Percentiles rank a stretch among this genome's conserved stretches.
phyloP scores from a whole-genome alignment of 2,888 invertebrate genomes.

The Hybos culiciformis region DNA sequence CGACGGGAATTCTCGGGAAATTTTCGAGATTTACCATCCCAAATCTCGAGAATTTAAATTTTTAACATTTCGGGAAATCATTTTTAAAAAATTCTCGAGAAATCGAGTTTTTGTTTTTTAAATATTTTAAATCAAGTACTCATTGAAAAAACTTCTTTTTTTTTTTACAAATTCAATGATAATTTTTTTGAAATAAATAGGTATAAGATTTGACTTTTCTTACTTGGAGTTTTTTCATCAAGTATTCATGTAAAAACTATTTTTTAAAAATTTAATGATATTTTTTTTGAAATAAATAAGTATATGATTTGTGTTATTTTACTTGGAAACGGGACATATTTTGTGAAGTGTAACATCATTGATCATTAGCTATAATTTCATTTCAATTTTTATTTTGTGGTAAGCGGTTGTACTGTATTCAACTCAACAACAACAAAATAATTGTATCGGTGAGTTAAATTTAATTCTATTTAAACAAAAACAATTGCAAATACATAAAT shows the following conservation, averaged over 20 bases:
- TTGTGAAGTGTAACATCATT: background rate
- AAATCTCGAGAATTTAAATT: background rate
- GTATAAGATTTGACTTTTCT: too few relatives aligned
- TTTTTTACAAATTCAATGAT: background rate
- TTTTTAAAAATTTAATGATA: too few relatives aligned
- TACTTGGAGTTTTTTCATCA: too few relatives aligned
- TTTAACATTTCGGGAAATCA: too few relatives aligned
- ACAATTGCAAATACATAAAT: background rate
- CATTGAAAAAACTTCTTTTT: background rate
- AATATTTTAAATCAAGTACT: background rate
- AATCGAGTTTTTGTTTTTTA: background rate
- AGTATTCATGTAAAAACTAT: too few relatives aligned
- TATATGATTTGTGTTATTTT: background rate
- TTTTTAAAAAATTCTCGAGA: background rate
- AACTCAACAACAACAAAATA: background rate
- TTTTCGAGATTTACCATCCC: background rate
- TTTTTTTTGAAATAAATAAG: too few relatives aligned
- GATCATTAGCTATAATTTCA: background rate
- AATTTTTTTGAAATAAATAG: too few relatives aligned
- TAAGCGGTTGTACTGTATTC: background rate
- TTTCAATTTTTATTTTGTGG: background rate
- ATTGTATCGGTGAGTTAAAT: background rate
- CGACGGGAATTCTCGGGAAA: slow-evolving; percentile 1
- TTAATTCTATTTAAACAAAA: too few relatives aligned
- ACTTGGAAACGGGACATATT: background rate